phyloP scores from a whole-genome alignment of 2,888 invertebrate genomes.

The Phoenoteleia sp. region DNA sequence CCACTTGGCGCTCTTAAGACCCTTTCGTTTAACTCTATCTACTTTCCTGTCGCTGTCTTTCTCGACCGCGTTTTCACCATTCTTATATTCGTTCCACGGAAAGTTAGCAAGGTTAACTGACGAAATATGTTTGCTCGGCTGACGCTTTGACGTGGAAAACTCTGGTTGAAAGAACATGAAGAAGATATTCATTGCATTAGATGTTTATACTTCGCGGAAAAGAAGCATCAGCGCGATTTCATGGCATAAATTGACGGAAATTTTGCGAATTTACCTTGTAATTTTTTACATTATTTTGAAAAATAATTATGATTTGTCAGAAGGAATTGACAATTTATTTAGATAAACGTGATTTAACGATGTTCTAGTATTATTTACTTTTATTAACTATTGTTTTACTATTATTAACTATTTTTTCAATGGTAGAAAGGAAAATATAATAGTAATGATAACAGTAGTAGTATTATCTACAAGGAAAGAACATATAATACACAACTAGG shows the following conservation, averaged over 20 bases:
- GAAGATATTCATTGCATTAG: constrained; percentile 41
- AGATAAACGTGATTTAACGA: no score
- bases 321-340: no score
- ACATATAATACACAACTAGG: no score
- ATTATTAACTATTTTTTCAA: no score
- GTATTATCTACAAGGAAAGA: no score
- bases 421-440: no score
- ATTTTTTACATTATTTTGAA: no score
- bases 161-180: constrained; percentile 18
- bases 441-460: no score
- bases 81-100: constrained; percentile 67
- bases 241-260: neutral
- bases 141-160: constrained; percentile 56
- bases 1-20: constrained; percentile 68
- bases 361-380: no score
- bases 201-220: constrained; percentile 28
- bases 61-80: constrained; percentile 49
- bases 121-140: constrained; percentile 69
- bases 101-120: constrained; percentile 63
- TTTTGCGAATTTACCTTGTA: neutral
- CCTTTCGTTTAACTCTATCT: constrained; percentile 72
- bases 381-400: no score
- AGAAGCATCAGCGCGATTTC: neutral
- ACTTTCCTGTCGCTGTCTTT: constrained; percentile 49
- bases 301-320: no score